Evolutionary conservation across 2,113 vertebrate genomes (phyloP).

Genomic region (Pelmatolapia mariae): DNA sequence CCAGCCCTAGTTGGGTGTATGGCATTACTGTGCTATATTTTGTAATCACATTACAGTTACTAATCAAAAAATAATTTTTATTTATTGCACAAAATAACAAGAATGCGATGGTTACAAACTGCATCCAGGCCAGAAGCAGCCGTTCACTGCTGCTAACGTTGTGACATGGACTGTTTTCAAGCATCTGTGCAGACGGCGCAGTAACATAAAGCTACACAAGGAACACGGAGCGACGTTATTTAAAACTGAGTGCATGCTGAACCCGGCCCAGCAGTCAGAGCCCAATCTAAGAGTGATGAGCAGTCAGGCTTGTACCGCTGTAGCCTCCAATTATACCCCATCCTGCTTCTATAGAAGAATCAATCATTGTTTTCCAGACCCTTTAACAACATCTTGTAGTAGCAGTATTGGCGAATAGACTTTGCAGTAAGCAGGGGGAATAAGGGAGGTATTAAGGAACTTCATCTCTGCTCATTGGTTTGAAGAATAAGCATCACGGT

Average conservation of each 20-base stretch:
- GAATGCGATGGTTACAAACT: neutral
- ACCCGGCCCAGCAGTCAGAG: fast-evolving
- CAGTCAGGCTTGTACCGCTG: neutral
- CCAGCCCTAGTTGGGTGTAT: fast-evolving
- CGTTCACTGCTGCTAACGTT: neutral
- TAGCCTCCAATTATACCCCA: neutral
- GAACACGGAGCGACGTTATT: fast-evolving
- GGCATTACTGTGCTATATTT: neutral
- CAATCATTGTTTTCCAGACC: neutral
- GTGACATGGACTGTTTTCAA: neutral
- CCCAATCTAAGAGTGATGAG: neutral
- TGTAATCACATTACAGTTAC: neutral
- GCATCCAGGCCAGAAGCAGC: neutral
- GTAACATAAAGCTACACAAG: neutral
- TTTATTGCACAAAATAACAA: neutral
- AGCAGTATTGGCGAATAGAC: neutral
- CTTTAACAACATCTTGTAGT: neutral
- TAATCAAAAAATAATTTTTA: neutral
- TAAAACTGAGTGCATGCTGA: neutral
- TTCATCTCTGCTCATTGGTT: neutral
- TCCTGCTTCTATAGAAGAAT: neutral
- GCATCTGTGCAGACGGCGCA: neutral
- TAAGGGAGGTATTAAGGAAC: neutral
- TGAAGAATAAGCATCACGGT: neutral
- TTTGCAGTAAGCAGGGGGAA: neutral